A percentile compares a stretch with the other conserved stretches of the same genome.
Conservation (phyloP, 2,113 vertebrate genomes). For the Oryzias celebensis region DNA sequence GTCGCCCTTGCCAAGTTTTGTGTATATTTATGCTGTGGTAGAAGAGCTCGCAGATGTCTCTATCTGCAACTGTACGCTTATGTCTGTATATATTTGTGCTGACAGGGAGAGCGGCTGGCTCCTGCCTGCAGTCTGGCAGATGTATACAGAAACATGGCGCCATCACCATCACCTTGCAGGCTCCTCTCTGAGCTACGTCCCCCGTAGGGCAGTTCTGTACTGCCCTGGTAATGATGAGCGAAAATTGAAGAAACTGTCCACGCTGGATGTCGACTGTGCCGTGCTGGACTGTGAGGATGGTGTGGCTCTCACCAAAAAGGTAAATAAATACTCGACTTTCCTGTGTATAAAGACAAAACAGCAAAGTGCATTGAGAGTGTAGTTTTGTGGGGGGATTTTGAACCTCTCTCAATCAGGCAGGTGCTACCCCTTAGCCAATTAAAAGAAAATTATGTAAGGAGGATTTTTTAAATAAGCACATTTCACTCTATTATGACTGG, state of each 20-base stretch:
- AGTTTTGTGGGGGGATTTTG: not conserved
- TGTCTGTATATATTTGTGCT: slow-evolving; percentile 48
- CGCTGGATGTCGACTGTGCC: slow-evolving; percentile 88
- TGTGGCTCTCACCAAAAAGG: slow-evolving; percentile 94
- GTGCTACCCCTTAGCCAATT: slow-evolving; percentile 71
- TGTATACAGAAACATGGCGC: slow-evolving; percentile 41
- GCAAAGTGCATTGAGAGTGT: not conserved
- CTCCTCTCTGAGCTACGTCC: slow-evolving; percentile 81
- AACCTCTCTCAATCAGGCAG: slow-evolving; percentile 60
- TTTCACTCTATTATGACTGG: slow-evolving; percentile 74
- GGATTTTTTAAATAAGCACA: slow-evolving; percentile 76
- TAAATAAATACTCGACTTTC: slow-evolving; percentile 52
- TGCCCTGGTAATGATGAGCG: slow-evolving; percentile 93
- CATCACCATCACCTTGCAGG: slow-evolving; percentile 66
- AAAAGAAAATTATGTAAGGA: slow-evolving; percentile 75
- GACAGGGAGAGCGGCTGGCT: slow-evolving; percentile 53
- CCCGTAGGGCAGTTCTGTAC: slow-evolving; percentile 92
- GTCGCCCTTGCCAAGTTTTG: not conserved
- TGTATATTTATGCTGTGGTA: slow-evolving; percentile 18
- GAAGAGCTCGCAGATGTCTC: slow-evolving; percentile 5
- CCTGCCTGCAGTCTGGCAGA: slow-evolving; percentile 43
- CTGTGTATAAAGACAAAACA: slow-evolving; percentile 9
- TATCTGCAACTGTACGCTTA: slow-evolving; percentile 22
- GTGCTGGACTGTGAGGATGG: slow-evolving; percentile 97
- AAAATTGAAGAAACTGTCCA: slow-evolving; percentile 90